Conservation (phyloP, 2,888 invertebrate species). For the Unio pictorum region DNA sequence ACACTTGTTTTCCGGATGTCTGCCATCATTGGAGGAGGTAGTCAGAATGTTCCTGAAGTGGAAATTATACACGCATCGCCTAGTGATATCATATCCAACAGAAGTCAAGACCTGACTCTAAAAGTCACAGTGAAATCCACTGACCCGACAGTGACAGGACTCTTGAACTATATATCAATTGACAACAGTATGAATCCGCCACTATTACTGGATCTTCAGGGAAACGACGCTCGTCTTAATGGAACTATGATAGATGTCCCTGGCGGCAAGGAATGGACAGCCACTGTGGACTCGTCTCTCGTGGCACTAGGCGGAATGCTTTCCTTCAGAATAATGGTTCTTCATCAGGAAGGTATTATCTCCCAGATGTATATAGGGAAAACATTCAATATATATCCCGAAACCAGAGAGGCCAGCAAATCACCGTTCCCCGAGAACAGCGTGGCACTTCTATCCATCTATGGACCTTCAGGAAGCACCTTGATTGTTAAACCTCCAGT, state of each 20-base stretch:
- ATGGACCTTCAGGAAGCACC: constrained; percentile 16
- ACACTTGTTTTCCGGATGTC: constrained; percentile 29
- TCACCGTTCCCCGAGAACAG: constrained; percentile 24
- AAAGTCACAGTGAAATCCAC: constrained; percentile 25
- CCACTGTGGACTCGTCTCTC: constrained; percentile 18
- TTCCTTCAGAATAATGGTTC: constrained; percentile 23
- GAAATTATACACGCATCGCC: constrained; percentile 24
- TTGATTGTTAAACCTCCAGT: constrained; percentile 19
- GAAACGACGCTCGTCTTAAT: constrained; percentile 13
- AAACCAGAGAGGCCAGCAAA: constrained; percentile 10
- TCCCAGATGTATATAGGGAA: constrained; percentile 32
- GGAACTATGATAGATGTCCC: constrained; percentile 15
- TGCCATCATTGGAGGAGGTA: constrained; percentile 16
- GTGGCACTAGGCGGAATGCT: constrained; percentile 27
- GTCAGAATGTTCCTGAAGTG: constrained; percentile 18
- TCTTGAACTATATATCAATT: constrained; percentile 35
- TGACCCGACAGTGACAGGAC: constrained; percentile 19
- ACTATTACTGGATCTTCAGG: constrained; percentile 21
- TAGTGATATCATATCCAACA: constrained; percentile 22
- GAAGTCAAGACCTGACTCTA: constrained; percentile 14
- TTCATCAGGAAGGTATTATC: constrained; percentile 20
- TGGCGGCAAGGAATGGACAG: constrained; percentile 23
- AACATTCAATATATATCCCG: constrained; percentile 30
- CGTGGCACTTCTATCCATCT: constrained; percentile 23
- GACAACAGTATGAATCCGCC: constrained; percentile 16